Evolutionary conservation across 2,113 vertebrate species (phyloP).

Genomic region (Hemiscyllium ocellatum): DNA sequence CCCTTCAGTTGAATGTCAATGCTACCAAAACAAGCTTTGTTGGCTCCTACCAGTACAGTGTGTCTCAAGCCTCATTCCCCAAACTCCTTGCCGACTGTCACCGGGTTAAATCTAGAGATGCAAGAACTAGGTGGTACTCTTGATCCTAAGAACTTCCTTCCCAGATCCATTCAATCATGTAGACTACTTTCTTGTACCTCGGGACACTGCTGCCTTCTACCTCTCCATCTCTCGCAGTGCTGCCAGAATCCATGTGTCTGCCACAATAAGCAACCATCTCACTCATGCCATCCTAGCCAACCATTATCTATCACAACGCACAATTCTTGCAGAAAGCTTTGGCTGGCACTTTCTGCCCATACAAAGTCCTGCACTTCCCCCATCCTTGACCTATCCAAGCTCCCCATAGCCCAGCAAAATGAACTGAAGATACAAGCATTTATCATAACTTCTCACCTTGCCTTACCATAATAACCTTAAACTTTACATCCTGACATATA

Average conservation of each 20-base stretch:
- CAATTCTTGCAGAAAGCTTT: background rate
- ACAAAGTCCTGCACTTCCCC: background rate
- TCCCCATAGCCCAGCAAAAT: background rate
- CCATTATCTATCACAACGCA: background rate
- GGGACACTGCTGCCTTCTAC: background rate
- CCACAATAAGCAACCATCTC: background rate
- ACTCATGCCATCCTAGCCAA: background rate
- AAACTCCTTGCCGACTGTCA: background rate
- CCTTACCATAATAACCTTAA: background rate
- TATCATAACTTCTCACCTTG: background rate
- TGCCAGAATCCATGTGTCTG: background rate
- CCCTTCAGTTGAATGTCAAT: background rate
- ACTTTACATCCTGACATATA: background rate
- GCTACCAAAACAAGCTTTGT: background rate
- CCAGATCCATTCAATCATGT: background rate
- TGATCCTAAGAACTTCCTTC: background rate
- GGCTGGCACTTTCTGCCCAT: background rate
- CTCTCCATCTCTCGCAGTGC: background rate
- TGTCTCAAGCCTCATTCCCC: background rate
- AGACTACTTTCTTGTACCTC: background rate
- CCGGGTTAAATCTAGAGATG: background rate
- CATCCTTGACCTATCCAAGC: background rate
- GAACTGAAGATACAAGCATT: background rate
- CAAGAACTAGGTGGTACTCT: background rate
- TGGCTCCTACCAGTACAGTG: background rate